These are phyloP conservation scores for Phrynocephalus forsythii DNA, from an alignment of 2,797 vertebrate species.

Conservation along the genomic window DNA sequence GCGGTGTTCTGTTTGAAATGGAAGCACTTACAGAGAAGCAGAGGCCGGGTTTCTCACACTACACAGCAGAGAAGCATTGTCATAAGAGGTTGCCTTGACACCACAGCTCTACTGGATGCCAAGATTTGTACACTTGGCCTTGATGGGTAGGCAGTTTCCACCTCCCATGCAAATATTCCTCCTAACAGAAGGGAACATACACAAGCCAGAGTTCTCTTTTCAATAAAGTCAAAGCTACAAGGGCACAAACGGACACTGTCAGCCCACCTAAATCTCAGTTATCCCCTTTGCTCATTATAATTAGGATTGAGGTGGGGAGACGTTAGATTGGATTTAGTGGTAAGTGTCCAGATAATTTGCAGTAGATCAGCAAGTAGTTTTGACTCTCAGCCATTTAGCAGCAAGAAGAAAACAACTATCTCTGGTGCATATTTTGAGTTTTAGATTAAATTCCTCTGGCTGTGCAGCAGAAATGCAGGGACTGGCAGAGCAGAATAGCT, in stretches of 20 bases:
- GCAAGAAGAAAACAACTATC: too few species aligned
- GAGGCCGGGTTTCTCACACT: neutral
- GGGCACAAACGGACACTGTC: neutral
- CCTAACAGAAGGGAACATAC: neutral
- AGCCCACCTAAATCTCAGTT: neutral
- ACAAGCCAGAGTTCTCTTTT: neutral
- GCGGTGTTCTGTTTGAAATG: neutral
- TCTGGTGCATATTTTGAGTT: too few species aligned
- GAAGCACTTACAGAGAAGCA: neutral
- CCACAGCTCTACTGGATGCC: neutral
- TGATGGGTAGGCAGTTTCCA: neutral
- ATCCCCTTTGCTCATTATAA: neutral
- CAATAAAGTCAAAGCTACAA: neutral
- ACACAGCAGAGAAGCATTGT: neutral
- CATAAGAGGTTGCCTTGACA: neutral
- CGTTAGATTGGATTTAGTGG: neutral
- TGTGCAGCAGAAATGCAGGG: too few species aligned
- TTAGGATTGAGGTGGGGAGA: neutral
- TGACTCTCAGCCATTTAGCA: too few species aligned
- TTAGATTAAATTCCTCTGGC: too few species aligned
- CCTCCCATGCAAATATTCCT: neutral
- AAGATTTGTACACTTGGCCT: neutral
- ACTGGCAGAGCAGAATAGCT: too few species aligned
- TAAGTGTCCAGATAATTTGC: too few species aligned
- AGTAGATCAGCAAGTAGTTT: too few species aligned